Conservation (phyloP, 2,888 invertebrate species). For the Drosophila ustulata region DNA sequence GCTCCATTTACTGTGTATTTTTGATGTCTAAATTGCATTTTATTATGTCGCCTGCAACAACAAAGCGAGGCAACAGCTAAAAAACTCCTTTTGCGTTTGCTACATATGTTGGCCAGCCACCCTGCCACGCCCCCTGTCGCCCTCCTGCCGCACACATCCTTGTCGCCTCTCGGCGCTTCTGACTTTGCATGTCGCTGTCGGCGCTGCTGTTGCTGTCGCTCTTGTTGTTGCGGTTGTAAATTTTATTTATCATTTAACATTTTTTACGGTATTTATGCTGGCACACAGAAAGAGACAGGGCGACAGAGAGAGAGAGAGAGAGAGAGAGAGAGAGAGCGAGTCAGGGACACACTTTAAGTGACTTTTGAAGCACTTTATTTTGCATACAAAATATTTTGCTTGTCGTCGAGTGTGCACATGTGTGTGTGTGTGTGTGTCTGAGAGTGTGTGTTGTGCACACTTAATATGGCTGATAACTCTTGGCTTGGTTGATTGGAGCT, state of each 20-base stretch:
- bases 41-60: constrained; percentile 78
- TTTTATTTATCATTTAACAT: constrained; percentile 81
- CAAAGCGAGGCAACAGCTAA: constrained; percentile 28
- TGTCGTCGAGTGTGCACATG: constrained; percentile 26
- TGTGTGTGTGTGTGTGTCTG: constrained; percentile 6
- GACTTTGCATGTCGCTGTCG: constrained; percentile 52
- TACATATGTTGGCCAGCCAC: constrained; percentile 61
- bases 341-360: constrained; percentile 72
- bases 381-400: constrained; percentile 75
- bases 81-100: constrained; percentile 42
- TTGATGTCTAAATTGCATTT: constrained; percentile 82
- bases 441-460: constrained; percentile 17
- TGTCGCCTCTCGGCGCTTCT: constrained; percentile 45
- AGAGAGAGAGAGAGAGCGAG: constrained; percentile 3
- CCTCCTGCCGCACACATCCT: constrained; percentile 31
- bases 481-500: constrained; percentile 31
- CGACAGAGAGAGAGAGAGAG: neutral
- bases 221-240: constrained; percentile 80
- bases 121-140: neutral
- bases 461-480: constrained; percentile 44
- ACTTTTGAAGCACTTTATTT: constrained; percentile 80
- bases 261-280: constrained; percentile 78
- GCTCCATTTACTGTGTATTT: constrained; percentile 78
- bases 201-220: constrained; percentile 44
- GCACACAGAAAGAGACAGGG: constrained; percentile 4